Evolutionary conservation across 2,888 invertebrate genomes (phyloP).

Genomic region (Lissonota sp.): DNA sequence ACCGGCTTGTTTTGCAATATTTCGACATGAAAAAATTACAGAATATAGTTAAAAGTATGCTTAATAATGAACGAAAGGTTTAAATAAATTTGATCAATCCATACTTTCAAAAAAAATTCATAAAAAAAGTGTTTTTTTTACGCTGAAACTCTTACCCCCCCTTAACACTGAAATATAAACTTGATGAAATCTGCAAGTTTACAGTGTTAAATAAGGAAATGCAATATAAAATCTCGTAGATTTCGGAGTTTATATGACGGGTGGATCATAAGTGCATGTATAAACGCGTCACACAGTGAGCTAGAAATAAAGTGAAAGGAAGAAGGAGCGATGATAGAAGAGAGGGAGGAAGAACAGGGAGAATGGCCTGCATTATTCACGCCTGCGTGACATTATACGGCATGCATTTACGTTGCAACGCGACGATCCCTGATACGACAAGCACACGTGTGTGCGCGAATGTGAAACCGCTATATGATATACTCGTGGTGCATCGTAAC

Average conservation of each 20-base stretch:
- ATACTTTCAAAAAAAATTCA: no score
- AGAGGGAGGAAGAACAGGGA: constrained; percentile 16
- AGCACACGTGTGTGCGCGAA: background rate
- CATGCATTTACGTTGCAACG: constrained; percentile 23
- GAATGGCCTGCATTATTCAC: constrained; percentile 55
- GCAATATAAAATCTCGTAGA: no score
- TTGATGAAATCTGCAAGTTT: no score
- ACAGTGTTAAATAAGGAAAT: background rate
- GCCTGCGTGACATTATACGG: constrained; percentile 45
- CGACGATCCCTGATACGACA: background rate
- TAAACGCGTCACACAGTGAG: background rate
- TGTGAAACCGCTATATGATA: background rate
- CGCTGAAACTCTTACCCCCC: no score
- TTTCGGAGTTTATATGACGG: constrained; percentile 20
- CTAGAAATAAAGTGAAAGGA: background rate
- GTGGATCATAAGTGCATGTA: background rate
- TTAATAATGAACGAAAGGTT: no score
- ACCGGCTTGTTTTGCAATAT: no score
- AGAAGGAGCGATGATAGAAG: constrained; percentile 8
- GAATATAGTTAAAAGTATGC: no score
- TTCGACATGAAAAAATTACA: no score
- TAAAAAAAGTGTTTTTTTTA: no score
- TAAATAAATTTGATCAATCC: no score
- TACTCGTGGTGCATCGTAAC: constrained; percentile 2
- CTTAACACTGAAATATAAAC: no score